These are phyloP conservation scores for Melanargia galathea DNA, from an alignment of 2,888 invertebrate species.

Conservation along the genomic window DNA sequence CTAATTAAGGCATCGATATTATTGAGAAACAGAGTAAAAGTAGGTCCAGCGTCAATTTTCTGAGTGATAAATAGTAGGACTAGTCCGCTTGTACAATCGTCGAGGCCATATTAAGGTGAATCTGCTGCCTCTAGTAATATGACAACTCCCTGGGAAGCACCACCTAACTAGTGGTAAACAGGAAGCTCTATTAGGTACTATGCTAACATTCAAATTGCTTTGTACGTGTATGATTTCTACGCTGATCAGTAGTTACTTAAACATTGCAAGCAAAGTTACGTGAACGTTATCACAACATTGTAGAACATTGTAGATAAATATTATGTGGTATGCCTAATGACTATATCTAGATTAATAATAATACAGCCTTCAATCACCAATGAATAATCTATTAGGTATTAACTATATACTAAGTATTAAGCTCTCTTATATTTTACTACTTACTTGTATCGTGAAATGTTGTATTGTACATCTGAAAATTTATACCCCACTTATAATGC, in stretches of 20 bases:
- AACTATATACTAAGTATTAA: too few species aligned
- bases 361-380: not conserved
- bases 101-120: too few species aligned
- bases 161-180: not conserved
- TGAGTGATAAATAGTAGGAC: too few species aligned
- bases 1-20: too few species aligned
- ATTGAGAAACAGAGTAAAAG: too few species aligned
- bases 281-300: not conserved
- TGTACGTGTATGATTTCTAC: slow-evolving; percentile 11
- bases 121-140: not conserved
- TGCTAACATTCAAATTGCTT: slow-evolving; percentile 1
- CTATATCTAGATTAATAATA: not conserved
- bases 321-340: slow-evolving; percentile 1
- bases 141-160: not conserved
- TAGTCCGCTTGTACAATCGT: too few species aligned
- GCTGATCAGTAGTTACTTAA: not conserved
- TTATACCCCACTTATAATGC: too few species aligned
- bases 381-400: not conserved
- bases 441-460: too few species aligned
- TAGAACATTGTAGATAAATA: slow-evolving; percentile 8
- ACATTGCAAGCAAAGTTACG: slow-evolving; percentile 7
- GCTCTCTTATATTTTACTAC: too few species aligned
- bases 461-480: too few species aligned
- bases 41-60: too few species aligned
- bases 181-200: slow-evolving; percentile 1